These are phyloP conservation scores for Labrus mixtus DNA, from an alignment of 2,113 vertebrate species.

Conservation along the genomic window DNA sequence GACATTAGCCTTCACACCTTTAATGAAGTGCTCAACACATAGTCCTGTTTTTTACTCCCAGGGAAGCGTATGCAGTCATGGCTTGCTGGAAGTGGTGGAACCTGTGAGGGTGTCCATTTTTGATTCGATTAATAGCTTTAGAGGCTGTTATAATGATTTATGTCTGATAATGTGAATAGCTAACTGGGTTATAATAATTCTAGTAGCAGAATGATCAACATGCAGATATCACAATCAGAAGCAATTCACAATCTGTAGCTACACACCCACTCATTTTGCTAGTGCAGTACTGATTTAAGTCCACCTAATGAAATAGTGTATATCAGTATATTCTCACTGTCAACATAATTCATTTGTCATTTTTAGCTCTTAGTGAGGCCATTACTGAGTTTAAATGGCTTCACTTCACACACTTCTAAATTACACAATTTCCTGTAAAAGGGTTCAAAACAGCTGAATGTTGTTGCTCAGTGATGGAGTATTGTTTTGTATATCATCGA, in stretches of 20 bases:
- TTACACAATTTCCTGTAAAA: slow-evolving; percentile 36
- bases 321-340: slow-evolving; percentile 17
- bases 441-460: slow-evolving; percentile 12
- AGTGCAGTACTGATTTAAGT: slow-evolving; percentile 34
- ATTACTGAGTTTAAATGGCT: slow-evolving; percentile 20
- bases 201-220: not conserved
- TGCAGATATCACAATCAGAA: slow-evolving; percentile 4
- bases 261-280: slow-evolving; percentile 31
- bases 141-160: not conserved
- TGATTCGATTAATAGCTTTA: not conserved
- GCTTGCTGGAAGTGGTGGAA: not conserved
- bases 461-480: slow-evolving; percentile 23
- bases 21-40: slow-evolving; percentile 25
- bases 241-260: slow-evolving; percentile 14
- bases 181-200: not conserved
- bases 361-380: slow-evolving; percentile 44
- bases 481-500: not conserved
- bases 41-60: not conserved
- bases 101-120: not conserved
- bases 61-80: not conserved
- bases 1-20: slow-evolving; percentile 19
- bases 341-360: slow-evolving; percentile 29
- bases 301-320: slow-evolving; percentile 3
- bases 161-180: not conserved
- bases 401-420: slow-evolving; percentile 26